phyloP scores from a whole-genome alignment of 2,113 vertebrate genomes.

The Sciurus niger region DNA sequence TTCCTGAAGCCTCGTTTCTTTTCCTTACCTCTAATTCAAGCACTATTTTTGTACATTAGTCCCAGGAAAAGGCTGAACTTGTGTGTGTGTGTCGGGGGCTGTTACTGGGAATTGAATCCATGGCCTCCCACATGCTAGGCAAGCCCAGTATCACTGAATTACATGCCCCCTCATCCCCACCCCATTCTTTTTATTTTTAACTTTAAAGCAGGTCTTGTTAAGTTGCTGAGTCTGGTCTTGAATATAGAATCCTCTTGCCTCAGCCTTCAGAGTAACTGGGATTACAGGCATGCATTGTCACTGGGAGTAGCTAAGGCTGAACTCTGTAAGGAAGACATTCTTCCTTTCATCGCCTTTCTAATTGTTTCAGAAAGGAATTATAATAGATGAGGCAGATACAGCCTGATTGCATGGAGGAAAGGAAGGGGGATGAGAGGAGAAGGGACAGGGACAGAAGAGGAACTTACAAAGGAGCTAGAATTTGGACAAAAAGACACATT shows the following conservation, averaged over 20 bases:
- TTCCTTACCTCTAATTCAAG: not conserved
- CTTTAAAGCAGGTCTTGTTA: not conserved
- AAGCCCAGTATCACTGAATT: not conserved
- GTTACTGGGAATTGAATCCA: not conserved
- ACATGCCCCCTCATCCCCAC: too few relatives aligned
- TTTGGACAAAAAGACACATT: not conserved
- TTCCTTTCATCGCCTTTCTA: not conserved
- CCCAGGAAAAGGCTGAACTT: not conserved
- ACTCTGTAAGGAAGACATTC: not conserved
- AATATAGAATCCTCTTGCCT: not conserved
- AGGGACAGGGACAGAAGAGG: not conserved
- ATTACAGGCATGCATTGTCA: not conserved
- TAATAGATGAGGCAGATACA: not conserved
- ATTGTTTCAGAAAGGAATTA: slow-evolving; percentile 44
- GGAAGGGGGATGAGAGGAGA: not conserved
- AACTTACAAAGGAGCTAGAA: not conserved
- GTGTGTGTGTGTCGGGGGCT: not conserved
- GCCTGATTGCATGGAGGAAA: not conserved
- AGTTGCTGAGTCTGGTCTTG: not conserved
- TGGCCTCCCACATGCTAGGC: too few relatives aligned
- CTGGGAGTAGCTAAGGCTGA: not conserved
- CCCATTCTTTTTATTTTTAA: not conserved
- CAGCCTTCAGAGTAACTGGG: not conserved
- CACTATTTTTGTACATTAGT: slow-evolving; percentile 24
- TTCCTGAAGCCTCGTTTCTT: slow-evolving; percentile 1